phyloP scores from a whole-genome alignment of 2,113 vertebrate genomes.

The Myanophis thanlyinensis region DNA sequence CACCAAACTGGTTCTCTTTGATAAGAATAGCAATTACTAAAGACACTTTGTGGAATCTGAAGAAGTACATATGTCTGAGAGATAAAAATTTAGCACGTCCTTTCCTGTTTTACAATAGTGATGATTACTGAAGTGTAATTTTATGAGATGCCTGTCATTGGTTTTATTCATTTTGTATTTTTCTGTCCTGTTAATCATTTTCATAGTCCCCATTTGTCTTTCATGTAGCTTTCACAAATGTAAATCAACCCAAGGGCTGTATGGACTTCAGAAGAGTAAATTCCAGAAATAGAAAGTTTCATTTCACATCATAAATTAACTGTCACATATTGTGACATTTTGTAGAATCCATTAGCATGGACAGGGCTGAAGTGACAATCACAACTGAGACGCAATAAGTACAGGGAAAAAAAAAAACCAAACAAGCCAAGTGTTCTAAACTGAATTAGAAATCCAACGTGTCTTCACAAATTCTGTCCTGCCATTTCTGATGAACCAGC shows the following conservation, averaged over 20 bases:
- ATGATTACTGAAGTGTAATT: constrained; percentile 3
- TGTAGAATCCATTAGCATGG: constrained; percentile 6
- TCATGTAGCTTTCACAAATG: neutral
- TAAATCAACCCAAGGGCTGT: constrained; percentile 5
- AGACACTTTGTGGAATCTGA: neutral
- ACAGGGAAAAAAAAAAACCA: neutral
- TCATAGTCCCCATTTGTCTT: constrained; percentile 1
- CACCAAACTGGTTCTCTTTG: neutral
- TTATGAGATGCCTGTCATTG: neutral
- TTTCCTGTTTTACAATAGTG: neutral
- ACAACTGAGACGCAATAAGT: neutral
- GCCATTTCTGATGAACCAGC: neutral
- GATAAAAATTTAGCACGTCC: neutral
- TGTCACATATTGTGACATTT: neutral
- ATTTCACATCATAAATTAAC: neutral
- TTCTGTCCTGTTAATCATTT: constrained; percentile 2
- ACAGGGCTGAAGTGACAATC: neutral
- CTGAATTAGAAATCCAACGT: neutral
- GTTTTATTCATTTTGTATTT: constrained; percentile 17
- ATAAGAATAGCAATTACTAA: constrained; percentile 5
- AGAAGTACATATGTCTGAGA: constrained; percentile 3
- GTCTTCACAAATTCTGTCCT: neutral
- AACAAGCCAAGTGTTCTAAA: neutral
- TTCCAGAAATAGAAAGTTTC: neutral
- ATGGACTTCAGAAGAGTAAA: constrained; percentile 8